A percentile compares a stretch with the other conserved stretches of the same genome.
phyloP scores from a whole-genome alignment of 2,888 invertebrate genomes.

The Ditula angustiorana region DNA sequence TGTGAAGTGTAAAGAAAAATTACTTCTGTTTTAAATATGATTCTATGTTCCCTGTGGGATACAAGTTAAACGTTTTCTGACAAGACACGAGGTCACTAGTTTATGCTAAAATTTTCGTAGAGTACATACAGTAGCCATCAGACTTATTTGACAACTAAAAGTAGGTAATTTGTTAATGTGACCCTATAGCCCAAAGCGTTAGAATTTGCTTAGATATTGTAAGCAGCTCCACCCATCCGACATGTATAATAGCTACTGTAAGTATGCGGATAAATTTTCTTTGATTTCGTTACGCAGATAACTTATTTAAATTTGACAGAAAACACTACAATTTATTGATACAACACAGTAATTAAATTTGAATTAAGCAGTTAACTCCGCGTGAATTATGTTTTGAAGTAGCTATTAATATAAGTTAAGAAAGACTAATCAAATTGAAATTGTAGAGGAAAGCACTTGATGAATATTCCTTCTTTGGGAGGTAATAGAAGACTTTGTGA shows the following conservation, averaged over 20 bases:
- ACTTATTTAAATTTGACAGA: not conserved
- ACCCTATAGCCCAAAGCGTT: too few species aligned
- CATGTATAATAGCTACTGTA: too few species aligned
- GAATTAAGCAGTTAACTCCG: slow-evolving; percentile 3
- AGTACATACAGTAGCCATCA: too few species aligned
- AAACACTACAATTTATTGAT: not conserved
- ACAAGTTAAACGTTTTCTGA: too few species aligned
- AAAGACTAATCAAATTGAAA: slow-evolving; percentile 15
- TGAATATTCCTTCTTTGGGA: slow-evolving; percentile 3
- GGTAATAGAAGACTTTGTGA: slow-evolving; percentile 5
- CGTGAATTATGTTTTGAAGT: slow-evolving; percentile 17
- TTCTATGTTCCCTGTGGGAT: not conserved
- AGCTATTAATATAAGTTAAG: slow-evolving; percentile 17
- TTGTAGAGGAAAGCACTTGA: slow-evolving; percentile 7
- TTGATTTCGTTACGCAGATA: too few species aligned
- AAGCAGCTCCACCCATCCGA: too few species aligned
- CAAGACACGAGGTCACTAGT: too few species aligned
- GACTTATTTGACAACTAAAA: too few species aligned
- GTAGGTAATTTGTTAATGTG: too few species aligned
- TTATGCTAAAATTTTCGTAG: too few species aligned
- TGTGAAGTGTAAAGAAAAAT: not conserved
- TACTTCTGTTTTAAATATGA: not conserved
- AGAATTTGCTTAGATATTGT: too few species aligned
- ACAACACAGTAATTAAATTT: not conserved
- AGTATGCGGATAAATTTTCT: too few species aligned